These are phyloP conservation scores for Lepus townsendii DNA, from an alignment of 2,797 vertebrate genomes.

Conservation along the genomic window DNA sequence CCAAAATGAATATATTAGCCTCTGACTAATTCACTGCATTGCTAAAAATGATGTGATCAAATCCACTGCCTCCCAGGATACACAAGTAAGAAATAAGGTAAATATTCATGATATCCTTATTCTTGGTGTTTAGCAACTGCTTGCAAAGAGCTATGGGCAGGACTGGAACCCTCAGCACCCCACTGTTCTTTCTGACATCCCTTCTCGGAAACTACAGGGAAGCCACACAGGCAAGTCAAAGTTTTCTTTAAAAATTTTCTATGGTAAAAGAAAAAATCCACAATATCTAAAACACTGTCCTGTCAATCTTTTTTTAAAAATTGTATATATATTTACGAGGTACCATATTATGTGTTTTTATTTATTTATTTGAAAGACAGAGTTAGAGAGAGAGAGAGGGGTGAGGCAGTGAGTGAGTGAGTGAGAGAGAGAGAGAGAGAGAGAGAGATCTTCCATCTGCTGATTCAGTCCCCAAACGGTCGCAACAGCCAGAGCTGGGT, in stretches of 20 bases:
- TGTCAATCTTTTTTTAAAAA: constrained; percentile 2
- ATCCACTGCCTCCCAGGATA: background rate
- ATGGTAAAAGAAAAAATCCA: constrained; percentile 33
- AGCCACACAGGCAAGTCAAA: constrained; percentile 35
- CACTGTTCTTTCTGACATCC: background rate
- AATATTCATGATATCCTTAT: constrained; percentile 5
- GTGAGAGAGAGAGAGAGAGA: no score
- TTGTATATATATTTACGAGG: background rate
- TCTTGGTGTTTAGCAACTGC: constrained; percentile 37
- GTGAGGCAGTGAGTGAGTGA: no score
- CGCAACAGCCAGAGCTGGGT: no score
- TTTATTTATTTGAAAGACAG: no score
- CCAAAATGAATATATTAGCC: constrained; percentile 80
- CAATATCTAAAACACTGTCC: constrained; percentile 2
- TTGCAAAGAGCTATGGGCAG: background rate
- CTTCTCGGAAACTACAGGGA: constrained; percentile 27
- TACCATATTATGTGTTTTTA: background rate
- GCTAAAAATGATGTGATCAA: constrained; percentile 40
- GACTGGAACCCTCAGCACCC: background rate
- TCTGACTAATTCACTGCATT: constrained; percentile 7
- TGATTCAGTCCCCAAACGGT: no score
- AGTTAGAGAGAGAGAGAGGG: no score
- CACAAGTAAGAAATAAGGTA: constrained; percentile 24
- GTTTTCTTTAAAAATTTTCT: constrained; percentile 54
- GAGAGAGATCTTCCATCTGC: no score